A percentile compares a stretch with the other conserved stretches of the same genome.
phyloP scores from a whole-genome alignment of 2,113 vertebrate genomes.

The Pseudorectes ferrugineus region DNA sequence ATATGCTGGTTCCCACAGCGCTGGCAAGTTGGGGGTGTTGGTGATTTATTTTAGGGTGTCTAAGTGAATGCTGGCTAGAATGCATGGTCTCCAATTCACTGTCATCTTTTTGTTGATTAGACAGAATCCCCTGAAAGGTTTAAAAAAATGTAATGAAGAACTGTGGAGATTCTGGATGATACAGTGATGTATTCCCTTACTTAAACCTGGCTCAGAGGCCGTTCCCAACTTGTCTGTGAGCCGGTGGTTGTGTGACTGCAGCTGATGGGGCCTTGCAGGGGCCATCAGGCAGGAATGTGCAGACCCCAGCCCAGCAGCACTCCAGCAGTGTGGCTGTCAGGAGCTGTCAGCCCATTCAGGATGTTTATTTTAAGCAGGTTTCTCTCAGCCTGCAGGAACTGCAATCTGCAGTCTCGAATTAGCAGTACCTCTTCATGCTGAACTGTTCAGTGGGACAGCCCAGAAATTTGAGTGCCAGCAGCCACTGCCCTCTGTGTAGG shows the following conservation, averaged over 20 bases:
- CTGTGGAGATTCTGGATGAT: neutral
- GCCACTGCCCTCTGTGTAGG: neutral
- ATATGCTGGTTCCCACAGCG: neutral
- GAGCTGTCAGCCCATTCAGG: neutral
- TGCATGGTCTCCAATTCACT: neutral
- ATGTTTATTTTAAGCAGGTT: neutral
- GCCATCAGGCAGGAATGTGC: neutral
- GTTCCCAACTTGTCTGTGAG: fast-evolving
- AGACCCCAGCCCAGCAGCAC: neutral
- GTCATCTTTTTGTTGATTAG: neutral
- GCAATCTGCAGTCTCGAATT: neutral
- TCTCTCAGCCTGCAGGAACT: neutral
- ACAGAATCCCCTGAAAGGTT: neutral
- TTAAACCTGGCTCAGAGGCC: neutral
- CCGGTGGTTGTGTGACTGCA: neutral
- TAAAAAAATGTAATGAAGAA: neutral
- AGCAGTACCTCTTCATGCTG: neutral
- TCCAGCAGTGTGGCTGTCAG: neutral
- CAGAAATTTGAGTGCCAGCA: neutral
- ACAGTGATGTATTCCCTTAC: neutral
- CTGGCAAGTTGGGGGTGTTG: neutral
- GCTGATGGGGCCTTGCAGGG: neutral
- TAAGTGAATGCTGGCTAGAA: neutral
- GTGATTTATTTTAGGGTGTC: neutral
- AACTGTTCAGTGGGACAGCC: neutral